Evolutionary conservation across 2,888 invertebrate genomes (phyloP), one percentile per base, ranked within the genome.

Genomic region (Mythimna impura): DNA sequence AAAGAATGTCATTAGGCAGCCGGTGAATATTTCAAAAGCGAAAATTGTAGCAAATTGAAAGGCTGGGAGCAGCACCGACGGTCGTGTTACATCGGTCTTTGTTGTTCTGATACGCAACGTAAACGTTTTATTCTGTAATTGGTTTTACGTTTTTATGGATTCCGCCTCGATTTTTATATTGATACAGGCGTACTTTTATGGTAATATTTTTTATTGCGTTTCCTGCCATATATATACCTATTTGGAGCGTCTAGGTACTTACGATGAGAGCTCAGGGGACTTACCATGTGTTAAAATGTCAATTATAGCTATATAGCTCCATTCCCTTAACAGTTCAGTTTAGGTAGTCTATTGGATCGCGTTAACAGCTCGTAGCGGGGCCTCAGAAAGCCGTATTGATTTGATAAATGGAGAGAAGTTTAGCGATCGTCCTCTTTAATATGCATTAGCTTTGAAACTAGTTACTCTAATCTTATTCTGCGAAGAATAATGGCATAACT

Each of bases 21-120:
- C 78, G 72, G 80, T 79, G 82, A 87, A 85, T 83, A 85, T 83
- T 89, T 86, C 73, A 83, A 85, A 86, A 82, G 73, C 76, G 79
- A 81, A 86, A 83, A 83, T 85, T 83, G 76, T 68, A 81, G 64
- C 36, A 67, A 80, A 83, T 71, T 80, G 66, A 73, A 74, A 69
- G 55, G 57, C 52, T 43, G 54, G 71, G 30, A n/a, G 60, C 43
- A 62, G 57, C 67, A 64, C 34, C 57, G 2, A 10, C 22, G 34
- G 52, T 78, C 60, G 64, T 68, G 64, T 63, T 71, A 76, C 81
- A 71, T 69, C 72, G 71, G 69, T 76, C 74, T 86, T 84, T 86
- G 84, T 82, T 84, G 77, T 81, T 73, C 80, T 70, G 74, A 73
- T 76, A 71, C 67, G 66, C 75, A 61, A 71, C 81, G 76, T 70